Base-by-base conservation (phyloP, 2,888 invertebrate species). In the Tetheella fluctuosa region DNA sequence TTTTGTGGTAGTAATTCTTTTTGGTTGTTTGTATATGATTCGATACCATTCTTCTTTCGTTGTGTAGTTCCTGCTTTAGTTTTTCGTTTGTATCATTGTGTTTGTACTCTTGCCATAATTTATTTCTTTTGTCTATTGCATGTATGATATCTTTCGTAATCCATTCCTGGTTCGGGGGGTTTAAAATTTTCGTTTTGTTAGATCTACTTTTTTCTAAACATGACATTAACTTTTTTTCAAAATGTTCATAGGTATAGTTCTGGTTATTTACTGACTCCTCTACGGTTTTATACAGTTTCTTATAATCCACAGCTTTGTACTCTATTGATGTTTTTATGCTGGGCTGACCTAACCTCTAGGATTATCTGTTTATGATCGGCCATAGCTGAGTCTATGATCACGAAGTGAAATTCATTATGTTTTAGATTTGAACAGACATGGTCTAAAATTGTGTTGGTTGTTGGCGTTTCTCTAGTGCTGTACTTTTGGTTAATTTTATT, bases 301-400 rank as follows among this genome's bases (percentile, higher is more conserved):
- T 25, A 28, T 58, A 57, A 12, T 61, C 15, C 17, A 52, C 58
- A 1, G 56, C 13, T 57, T 54, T 2, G 23, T 61, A 56, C 10
- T 53, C 25, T 30, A 30, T 30, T 6, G 5, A 7, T 30, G 1
- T 30, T 30, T 30, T 5, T 30, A 30, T 5, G 7, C 7, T 1
- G 2, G 61, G 55, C 15, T 60, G 48, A 7, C 52, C 53, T 15
- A 10, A 64, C 7, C 61, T 68, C 65, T 0, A 71, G 1, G 10
- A 67, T 68, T 23, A 76, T 65, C 42, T 71, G 70, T 54, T 67
- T 71, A 52, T 73, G 72, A 34, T 75, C 75, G 0, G 73, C 68
- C 28, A 74, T 28, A 0, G 68, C n/a, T 1, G 68, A 68, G 0
- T 74, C 65, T 1, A 74, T 55, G 1, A 69, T 59, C 15, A 65